phyloP scores from a whole-genome alignment of 2,797 vertebrate genomes.

The Gymnothorax reevesii region DNA sequence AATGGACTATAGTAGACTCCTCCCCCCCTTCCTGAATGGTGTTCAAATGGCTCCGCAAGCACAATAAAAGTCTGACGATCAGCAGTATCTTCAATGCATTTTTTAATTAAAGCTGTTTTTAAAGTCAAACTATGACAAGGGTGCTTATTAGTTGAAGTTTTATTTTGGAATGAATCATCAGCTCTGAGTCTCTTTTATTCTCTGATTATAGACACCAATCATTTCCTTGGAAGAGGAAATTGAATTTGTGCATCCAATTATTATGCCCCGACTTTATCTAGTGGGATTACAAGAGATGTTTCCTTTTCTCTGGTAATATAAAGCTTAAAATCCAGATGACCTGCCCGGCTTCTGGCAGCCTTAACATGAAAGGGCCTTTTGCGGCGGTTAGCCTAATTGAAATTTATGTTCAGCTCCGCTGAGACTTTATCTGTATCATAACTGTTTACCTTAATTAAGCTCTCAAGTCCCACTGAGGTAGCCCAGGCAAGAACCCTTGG shows the following conservation, averaged over 20 bases:
- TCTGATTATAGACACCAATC: conserved; percentile 57
- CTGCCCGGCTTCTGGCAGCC: conserved; percentile 35
- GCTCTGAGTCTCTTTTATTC: conserved; percentile 42
- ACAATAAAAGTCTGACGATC: conserved; percentile 55
- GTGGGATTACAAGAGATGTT: conserved; percentile 42
- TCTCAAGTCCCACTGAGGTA: conserved; percentile 23
- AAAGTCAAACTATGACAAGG: conserved; percentile 46
- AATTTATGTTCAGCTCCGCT: conserved; percentile 44
- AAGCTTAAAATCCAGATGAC: conserved; percentile 43
- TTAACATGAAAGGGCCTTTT: conserved; percentile 43
- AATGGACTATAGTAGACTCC: conserved; percentile 37
- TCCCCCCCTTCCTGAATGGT: conserved; percentile 32
- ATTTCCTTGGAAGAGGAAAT: conserved; percentile 57
- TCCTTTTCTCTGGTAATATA: conserved; percentile 44
- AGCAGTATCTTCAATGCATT: conserved; percentile 50
- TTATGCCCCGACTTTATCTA: conserved; percentile 49
- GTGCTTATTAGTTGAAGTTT: conserved; percentile 50
- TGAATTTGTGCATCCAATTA: conserved; percentile 54
- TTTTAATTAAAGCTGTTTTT: conserved; percentile 67
- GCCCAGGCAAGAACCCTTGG: neutral
- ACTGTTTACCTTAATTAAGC: conserved; percentile 32
- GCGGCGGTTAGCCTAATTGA: conserved; percentile 47
- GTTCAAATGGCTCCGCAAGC: conserved; percentile 45
- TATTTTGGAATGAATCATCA: conserved; percentile 57
- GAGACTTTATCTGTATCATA: conserved; percentile 38